Base-by-base conservation (phyloP, 2,113 vertebrate species). In the Nesospiza acunhae region DNA sequence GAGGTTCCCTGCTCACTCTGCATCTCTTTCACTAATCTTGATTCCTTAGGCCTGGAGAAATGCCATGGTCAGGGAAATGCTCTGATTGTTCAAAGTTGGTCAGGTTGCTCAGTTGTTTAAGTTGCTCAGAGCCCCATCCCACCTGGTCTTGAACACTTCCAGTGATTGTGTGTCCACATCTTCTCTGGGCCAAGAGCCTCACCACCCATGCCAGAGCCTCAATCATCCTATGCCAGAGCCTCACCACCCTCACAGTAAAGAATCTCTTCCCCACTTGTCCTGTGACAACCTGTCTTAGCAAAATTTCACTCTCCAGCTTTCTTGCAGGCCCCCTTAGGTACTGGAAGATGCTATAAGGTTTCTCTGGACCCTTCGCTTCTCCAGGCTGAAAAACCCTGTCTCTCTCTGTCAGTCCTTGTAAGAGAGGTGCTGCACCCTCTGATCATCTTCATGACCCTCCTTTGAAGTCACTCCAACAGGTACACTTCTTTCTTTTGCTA, bases 1-100 rank as follows among this genome's bases (percentile, higher is more conserved):
- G 20, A 55, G 5, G 10, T 64, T 79, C 37, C 24, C 30, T 55
- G 12, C 21, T 86, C 0, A 0, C 4, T 10, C 30, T 73, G 22
- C 3, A 7, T 41, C 19, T 0, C 0, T 92, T 30, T 10, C 18
- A 28, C 13, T 72, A 42, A 59, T 49, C n/a, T 67, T 55, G 10
- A 41, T 37, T 78, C 44, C 28, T 72, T 52, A 50, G 69, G 6
- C 28, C 33, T 46, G 27, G 9, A 82, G 39, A 93, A 93, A 91
- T 46, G 47, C 30, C 41, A n/a, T 22, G 11, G 21, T 21, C 30
- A 41, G 39, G 28, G 26, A 41, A 17, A 41, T 4, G 4, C 27
- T 68, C 52, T 50, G 27, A 41, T 37, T 66, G 7, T 37, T 73
- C 37, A 50, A 44, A 73, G 15, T 8, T 72, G 20, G 26, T 67